These are phyloP conservation scores for Mizuhopecten yessoensis DNA, from an alignment of 1,140 invertebrate genomes.

Conservation along the genomic window DNA sequence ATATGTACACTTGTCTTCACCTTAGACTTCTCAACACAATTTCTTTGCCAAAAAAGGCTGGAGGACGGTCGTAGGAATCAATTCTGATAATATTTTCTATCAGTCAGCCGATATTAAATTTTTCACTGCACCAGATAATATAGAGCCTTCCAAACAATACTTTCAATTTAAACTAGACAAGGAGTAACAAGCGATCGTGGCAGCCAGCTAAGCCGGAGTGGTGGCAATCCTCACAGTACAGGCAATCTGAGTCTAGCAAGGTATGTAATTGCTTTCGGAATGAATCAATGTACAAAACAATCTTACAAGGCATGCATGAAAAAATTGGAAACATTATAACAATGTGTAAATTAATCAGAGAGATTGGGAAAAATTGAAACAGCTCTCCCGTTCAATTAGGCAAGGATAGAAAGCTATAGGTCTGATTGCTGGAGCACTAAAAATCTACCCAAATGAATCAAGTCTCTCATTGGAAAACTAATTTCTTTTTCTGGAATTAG, in stretches of 20 bases:
- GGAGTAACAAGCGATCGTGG: background rate
- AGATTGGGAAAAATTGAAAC: constrained; percentile 47
- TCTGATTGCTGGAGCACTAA: constrained; percentile 36
- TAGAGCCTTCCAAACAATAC: constrained; percentile 26
- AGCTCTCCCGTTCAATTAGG: constrained; percentile 41
- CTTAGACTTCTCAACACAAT: background rate
- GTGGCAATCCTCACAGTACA: constrained; percentile 11
- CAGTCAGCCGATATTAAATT: background rate
- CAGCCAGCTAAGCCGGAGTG: background rate
- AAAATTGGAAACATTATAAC: constrained; percentile 41
- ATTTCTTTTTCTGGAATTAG: constrained; percentile 44
- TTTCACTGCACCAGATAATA: constrained; percentile 16
- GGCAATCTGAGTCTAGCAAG: background rate
- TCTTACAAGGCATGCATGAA: constrained; percentile 17
- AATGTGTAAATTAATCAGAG: constrained; percentile 46
- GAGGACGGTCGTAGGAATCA: background rate
- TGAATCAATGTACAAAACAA: constrained; percentile 39
- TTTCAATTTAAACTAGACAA: constrained; percentile 22
- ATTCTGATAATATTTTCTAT: background rate
- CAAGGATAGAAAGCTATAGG: constrained; percentile 26
- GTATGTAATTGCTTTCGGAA: constrained; percentile 29
- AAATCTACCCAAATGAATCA: constrained; percentile 41
- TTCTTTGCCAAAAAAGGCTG: constrained; percentile 9
- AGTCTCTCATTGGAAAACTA: background rate
- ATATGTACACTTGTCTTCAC: background rate